These are phyloP conservation scores for Calyptommatus sinebrachiatus DNA, from an alignment of 2,113 vertebrate genomes.

Conservation along the genomic window DNA sequence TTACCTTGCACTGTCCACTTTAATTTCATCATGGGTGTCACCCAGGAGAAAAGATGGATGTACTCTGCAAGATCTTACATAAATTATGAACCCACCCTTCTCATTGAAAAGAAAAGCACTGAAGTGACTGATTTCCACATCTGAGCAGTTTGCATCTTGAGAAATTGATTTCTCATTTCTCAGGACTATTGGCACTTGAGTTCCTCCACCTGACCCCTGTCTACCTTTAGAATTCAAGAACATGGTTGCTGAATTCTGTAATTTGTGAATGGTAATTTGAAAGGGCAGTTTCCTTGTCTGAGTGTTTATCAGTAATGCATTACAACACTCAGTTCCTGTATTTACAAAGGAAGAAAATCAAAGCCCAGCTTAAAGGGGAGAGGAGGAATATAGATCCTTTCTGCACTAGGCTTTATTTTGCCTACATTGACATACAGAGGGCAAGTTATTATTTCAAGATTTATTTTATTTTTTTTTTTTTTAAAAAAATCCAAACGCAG, in stretches of 20 bases:
- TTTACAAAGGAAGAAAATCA: constrained; percentile 1
- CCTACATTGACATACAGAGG: too few relatives aligned
- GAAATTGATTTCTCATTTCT: constrained; percentile 51
- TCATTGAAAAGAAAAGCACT: constrained; percentile 22
- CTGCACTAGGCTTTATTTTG: too few relatives aligned
- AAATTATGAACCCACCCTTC: constrained; percentile 30
- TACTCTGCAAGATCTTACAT: constrained; percentile 1
- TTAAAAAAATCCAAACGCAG: too few relatives aligned
- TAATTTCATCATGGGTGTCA: constrained; percentile 32
- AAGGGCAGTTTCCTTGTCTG: constrained; percentile 43
- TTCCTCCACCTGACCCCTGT: constrained; percentile 14
- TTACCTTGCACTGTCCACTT: constrained; percentile 11
- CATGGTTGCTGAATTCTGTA: constrained; percentile 48
- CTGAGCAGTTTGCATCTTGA: constrained; percentile 46
- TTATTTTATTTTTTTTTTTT: too few relatives aligned
- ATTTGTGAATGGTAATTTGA: constrained; percentile 40
- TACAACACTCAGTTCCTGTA: constrained; percentile 17
- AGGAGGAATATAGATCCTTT: too few relatives aligned
- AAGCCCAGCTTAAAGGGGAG: not conserved
- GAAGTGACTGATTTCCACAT: constrained; percentile 46
- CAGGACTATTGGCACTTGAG: constrained; percentile 49
- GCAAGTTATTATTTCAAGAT: too few relatives aligned
- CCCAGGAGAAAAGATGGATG: constrained; percentile 41
- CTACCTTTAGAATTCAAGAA: constrained; percentile 59
- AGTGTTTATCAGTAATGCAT: constrained; percentile 15